Conservation (phyloP, 2,797 vertebrate species). For the Lateolabrax maculatus region DNA sequence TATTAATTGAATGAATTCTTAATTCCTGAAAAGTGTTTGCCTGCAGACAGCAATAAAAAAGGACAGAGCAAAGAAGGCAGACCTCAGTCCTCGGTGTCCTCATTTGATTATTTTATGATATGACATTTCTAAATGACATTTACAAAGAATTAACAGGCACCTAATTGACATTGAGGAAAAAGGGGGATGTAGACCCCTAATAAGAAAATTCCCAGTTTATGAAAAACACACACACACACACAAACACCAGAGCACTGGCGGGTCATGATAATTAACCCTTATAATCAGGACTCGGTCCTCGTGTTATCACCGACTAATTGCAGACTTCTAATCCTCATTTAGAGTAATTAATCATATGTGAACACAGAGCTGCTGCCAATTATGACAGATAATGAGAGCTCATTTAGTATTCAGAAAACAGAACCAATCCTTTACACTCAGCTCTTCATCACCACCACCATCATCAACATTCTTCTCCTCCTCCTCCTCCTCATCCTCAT, state of each 20-base stretch:
- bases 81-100: conserved; percentile 2
- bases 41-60: not conserved
- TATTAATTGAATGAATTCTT: not conserved
- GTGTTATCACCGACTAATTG: conserved; percentile 80
- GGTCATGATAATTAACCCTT: conserved; percentile 75
- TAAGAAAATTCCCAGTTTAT: conserved; percentile 41
- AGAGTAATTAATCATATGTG: conserved; percentile 80
- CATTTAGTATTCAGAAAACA: conserved; percentile 51
- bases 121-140: conserved; percentile 72
- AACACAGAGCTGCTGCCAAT: conserved; percentile 65
- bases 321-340: conserved; percentile 77
- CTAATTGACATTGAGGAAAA: conserved; percentile 66
- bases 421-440: conserved; percentile 7
- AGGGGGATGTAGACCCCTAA: conserved; percentile 27
- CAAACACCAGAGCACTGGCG: conserved; percentile 4
- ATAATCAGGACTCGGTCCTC: conserved; percentile 67
- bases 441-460: not conserved
- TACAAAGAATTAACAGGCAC: conserved; percentile 48
- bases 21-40: not conserved
- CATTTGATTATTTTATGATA: conserved; percentile 57
- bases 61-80: conserved; percentile 4
- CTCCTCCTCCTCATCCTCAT: not conserved
- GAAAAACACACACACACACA: conserved; percentile 27
- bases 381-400: conserved; percentile 62
- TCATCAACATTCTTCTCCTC: not conserved